Percentiles rank a stretch among this genome's conserved stretches.
Conservation (phyloP, 2,113 vertebrate species). For the Uria lomvia region DNA sequence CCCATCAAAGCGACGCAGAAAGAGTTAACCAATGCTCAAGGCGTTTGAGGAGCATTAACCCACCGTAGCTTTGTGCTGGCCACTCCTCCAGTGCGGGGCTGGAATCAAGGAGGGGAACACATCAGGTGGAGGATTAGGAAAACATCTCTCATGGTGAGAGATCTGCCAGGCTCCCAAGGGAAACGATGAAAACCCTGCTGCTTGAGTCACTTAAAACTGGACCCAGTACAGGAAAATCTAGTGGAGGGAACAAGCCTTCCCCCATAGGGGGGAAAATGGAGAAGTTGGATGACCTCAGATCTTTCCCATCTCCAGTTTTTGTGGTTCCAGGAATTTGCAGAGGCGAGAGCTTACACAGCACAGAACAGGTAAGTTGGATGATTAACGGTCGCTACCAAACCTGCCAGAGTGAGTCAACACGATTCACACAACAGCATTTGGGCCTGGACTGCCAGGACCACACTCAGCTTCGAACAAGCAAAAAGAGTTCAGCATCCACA, state of each 20-base stretch:
- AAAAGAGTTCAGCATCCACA: background rate
- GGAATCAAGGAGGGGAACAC: background rate
- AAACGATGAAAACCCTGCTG: background rate
- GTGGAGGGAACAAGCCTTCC: constrained; percentile 5
- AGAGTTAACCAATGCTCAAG: background rate
- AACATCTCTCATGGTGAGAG: constrained; percentile 12
- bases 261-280: background rate
- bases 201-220: constrained; percentile 35
- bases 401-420: background rate
- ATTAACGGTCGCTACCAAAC: background rate
- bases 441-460: background rate
- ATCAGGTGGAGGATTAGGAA: constrained; percentile 10
- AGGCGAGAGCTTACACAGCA: background rate
- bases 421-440: rapidly evolving
- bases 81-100: background rate
- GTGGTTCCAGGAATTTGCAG: background rate
- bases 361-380: background rate
- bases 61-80: background rate
- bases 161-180: background rate
- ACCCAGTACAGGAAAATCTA: constrained; percentile 28
- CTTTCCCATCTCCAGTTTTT: background rate
- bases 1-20: background rate
- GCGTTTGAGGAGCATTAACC: background rate
- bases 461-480: background rate
- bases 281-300: background rate